Evolutionary conservation across 2,797 vertebrate species (phyloP), one percentile per base, ranked within the genome.

Genomic region (Anabacerthia variegaticeps): DNA sequence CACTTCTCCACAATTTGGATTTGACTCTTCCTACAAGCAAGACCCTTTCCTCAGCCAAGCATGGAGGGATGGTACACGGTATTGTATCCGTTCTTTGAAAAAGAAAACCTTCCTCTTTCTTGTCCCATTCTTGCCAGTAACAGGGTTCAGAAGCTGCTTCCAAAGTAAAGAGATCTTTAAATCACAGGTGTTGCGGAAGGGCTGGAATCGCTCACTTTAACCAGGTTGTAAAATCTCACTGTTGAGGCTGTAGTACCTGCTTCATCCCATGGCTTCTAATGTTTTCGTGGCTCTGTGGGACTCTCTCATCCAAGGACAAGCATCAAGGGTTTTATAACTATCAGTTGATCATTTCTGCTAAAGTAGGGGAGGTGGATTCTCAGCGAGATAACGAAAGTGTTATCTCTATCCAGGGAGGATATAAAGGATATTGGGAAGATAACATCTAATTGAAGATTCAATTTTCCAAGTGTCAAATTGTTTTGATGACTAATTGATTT

Each of bases 291-390:
- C 93, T 96, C 95, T 74, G 58, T 94, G 96, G 93, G 92, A 80
- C 94, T 97, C 91, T 96, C 95, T 94, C 80, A 96, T 95, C 97
- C 98, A 99, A 99, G 98, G 98, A 97, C 98, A 98, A 97, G 97
- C 97, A 97, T 97, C 95, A 96, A 97, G 98, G 97, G 96, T 98
- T 98, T 98, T 97, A 97, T 96, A 98, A 98, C 98, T 98, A 98
- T 98, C 98, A 98, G 97, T 98, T 98, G 98, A 98, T 98, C 98
- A 98, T 98, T 98, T 98, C 96, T 98, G 98, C 98, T 98, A 98
- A 98, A 98, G 98, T 98, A 98, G 97, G 93, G 97, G 96, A 97
- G 97, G 97, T 98, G 98, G 98, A 98, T 98, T 98, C 95, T 97
- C 97, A 93, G 97, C 67, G 74, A 98, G 98, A 99, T 99, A 98